These are phyloP conservation scores for Arrhopalites spinosus DNA, from an alignment of 2,888 invertebrate species.

Conservation along the genomic window DNA sequence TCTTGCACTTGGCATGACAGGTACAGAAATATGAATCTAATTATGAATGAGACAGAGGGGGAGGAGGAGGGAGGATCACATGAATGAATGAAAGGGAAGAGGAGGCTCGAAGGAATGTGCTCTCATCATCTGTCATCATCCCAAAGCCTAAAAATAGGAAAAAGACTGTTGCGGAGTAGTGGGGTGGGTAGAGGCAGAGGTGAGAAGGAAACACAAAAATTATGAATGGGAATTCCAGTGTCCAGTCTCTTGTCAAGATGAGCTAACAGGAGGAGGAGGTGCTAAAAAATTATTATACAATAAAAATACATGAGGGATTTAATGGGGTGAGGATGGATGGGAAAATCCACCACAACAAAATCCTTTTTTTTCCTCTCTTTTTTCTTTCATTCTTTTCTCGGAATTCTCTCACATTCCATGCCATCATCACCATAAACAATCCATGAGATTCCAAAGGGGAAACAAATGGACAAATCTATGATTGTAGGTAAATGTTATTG, in stretches of 20 bases:
- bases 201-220: background rate
- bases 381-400: background rate
- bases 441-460: too few relatives aligned
- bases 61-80: background rate
- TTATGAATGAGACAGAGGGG: background rate
- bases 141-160: constrained; percentile 1
- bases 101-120: background rate
- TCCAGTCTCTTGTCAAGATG: too few relatives aligned
- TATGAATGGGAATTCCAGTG: background rate
- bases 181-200: background rate
- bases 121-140: too few relatives aligned
- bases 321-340: background rate
- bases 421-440: background rate
- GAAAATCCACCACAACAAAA: background rate
- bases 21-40: background rate
- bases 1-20: background rate
- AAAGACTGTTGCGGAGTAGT: background rate
- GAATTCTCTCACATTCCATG: background rate
- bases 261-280: background rate
- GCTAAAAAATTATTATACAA: too few relatives aligned
- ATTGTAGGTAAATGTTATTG: too few relatives aligned
- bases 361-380: background rate
- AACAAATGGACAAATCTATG: too few relatives aligned
- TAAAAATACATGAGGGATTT: background rate
- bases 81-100: background rate